phyloP scores from a whole-genome alignment of 2,888 invertebrate genomes.

The Yponomeuta malinellus region DNA sequence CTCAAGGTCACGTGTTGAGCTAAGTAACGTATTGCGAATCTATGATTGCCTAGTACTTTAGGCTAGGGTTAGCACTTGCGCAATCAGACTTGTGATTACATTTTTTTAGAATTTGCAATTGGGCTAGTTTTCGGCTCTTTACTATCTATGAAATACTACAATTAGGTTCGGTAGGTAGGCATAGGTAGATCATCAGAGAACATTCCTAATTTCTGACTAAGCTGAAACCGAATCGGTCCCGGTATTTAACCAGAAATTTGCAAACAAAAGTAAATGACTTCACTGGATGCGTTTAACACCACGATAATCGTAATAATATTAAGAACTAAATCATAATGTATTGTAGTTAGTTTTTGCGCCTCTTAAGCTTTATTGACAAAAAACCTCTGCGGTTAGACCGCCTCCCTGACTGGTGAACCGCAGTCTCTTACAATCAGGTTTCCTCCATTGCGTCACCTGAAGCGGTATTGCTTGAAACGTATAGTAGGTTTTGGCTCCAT shows the following conservation, averaged over 20 bases:
- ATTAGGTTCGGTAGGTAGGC: too few relatives aligned
- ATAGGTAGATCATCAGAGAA: too few relatives aligned
- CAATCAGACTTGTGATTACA: neutral
- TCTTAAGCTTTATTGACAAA: constrained; percentile 13
- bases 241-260: too few relatives aligned
- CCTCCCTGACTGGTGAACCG: neutral
- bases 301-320: neutral
- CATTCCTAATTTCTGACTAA: too few relatives aligned
- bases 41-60: neutral
- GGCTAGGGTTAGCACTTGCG: neutral
- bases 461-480: neutral
- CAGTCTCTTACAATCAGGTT: neutral
- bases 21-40: neutral
- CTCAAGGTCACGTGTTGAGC: constrained; percentile 45
- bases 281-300: neutral
- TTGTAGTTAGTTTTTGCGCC: constrained; percentile 3
- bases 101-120: too few relatives aligned
- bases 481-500: neutral
- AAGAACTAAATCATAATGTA: neutral
- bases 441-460: neutral
- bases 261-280: too few relatives aligned
- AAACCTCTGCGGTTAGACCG: neutral
- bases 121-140: too few relatives aligned
- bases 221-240: too few relatives aligned
- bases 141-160: too few relatives aligned